Conservation (phyloP, 2,797 vertebrate genomes). For the Sebastes diploproa region DNA sequence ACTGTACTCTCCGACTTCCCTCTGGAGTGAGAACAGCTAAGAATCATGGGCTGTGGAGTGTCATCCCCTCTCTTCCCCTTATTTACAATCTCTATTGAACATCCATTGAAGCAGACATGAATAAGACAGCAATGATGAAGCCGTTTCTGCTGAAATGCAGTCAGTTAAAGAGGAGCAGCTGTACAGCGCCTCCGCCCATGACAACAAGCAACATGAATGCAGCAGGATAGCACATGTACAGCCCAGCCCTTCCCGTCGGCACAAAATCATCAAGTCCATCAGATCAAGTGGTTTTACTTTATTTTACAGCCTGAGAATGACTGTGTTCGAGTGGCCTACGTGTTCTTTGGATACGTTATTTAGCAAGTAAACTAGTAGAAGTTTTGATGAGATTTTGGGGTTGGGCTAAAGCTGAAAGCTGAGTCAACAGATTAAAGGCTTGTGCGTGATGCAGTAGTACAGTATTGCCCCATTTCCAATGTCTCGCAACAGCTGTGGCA, state of each 20-base stretch:
- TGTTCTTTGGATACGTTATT: not conserved
- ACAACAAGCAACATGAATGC: slow-evolving; percentile 40
- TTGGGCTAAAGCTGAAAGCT: slow-evolving; percentile 16
- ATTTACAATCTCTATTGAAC: not conserved
- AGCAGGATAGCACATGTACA: slow-evolving; percentile 51
- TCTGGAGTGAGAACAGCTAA: slow-evolving; percentile 1
- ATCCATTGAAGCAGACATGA: not conserved
- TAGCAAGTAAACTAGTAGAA: not conserved
- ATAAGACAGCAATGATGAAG: not conserved
- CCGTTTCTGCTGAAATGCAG: slow-evolving; percentile 28
- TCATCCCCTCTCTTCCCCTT: not conserved
- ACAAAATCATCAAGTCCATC: slow-evolving; percentile 14
- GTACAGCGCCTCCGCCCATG: slow-evolving; percentile 33
- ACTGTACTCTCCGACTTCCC: not conserved
- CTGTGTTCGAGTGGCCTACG: not conserved
- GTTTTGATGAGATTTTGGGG: not conserved
- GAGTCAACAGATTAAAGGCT: slow-evolving; percentile 11
- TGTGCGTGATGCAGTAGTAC: not conserved
- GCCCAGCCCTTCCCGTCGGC: slow-evolving; percentile 40
- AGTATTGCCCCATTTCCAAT: not conserved
- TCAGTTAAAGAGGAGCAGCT: slow-evolving; percentile 57
- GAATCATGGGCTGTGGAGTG: not conserved
- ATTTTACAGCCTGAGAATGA: not conserved
- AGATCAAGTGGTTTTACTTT: slow-evolving; percentile 5
- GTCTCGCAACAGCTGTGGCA: not conserved